These are phyloP conservation scores for Bombus confusus DNA, from an alignment of 1,140 invertebrate genomes.

Conservation along the genomic window DNA sequence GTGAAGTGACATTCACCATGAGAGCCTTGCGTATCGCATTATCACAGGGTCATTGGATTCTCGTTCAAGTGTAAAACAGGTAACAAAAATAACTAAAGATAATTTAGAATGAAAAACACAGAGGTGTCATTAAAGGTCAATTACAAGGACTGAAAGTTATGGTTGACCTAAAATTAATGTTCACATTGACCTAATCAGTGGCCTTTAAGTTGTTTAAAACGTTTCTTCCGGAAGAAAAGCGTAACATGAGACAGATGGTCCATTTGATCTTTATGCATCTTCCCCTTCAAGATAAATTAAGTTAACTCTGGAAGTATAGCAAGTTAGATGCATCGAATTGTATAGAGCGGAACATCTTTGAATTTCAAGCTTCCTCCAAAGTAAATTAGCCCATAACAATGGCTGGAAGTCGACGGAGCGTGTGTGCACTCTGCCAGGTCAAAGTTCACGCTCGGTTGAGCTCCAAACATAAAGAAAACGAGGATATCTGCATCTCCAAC, in stretches of 20 bases:
- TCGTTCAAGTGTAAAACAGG: background rate
- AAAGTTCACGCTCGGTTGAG: slow-evolving; percentile 50
- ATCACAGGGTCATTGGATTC: slow-evolving; percentile 43
- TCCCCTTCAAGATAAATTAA: background rate
- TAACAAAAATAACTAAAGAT: slow-evolving; percentile 7
- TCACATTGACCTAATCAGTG: background rate
- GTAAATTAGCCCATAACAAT: slow-evolving; percentile 49
- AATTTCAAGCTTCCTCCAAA: slow-evolving; percentile 30
- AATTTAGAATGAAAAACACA: background rate
- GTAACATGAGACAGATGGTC: no score
- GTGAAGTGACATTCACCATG: slow-evolving; percentile 27
- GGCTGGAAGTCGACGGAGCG: slow-evolving; percentile 26
- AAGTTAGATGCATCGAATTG: background rate
- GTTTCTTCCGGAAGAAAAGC: background rate
- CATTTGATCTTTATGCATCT: background rate
- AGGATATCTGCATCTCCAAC: background rate
- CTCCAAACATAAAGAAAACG: background rate
- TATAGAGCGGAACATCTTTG: background rate
- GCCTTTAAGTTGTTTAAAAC: background rate
- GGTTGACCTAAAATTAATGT: background rate
- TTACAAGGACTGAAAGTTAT: background rate
- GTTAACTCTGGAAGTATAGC: background rate
- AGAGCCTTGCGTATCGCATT: slow-evolving; percentile 15
- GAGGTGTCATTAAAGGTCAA: background rate
- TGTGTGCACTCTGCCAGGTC: slow-evolving; percentile 58